Base-by-base conservation (phyloP, 2,113 vertebrate genomes). In the Enhydra lutris region DNA sequence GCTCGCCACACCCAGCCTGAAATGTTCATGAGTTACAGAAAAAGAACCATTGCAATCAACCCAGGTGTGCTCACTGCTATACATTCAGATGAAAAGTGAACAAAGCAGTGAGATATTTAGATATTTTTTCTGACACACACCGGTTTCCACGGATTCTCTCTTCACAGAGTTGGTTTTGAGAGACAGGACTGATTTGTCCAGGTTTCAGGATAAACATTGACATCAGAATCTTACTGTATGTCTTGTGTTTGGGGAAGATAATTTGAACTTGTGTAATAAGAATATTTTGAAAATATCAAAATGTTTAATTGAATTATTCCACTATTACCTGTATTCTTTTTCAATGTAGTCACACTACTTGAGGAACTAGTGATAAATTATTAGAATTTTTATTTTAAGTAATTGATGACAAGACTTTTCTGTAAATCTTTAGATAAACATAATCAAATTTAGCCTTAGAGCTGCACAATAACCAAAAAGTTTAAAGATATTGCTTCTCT, bases 361-460 rank as follows among this genome's bases (percentile, higher is more conserved):
- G 45, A 84, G 52, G 52, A 89, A 78, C 39, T 82, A 87, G 36
- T 79, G 36, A 87, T n/a, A 86, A 78, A 86, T 92, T 86, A 12
- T 80, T 94, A 81, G 61, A 96, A 96, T 61, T 94, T 97, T 93
- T 91, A 36, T 89, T 94, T 96, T 93, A 96, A 94, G 52, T 17
- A 95, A 61, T 50, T 83, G 39, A 94, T 93, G 59, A 92, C 23
- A 89, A 83, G 15, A 69, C 1, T 36, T 94, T 95, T 95, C 91
- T 50, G 34, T 82, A 74, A 29, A 85, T 84, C 84, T 97, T 45
- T 36, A 96, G 18, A 47, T 89, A 20, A 82, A 90, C 36, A 92
- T 39, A 89, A 71, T 92, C 45, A 85, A 93, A 88, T 84, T 92
- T 81, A 96, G 87, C n/a, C 12, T 95, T 92, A 59, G 9, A 97